A percentile compares a stretch with the other conserved stretches of the same genome.
Conservation (phyloP, 2,113 vertebrate species). For the Stictonetta naevosa region DNA sequence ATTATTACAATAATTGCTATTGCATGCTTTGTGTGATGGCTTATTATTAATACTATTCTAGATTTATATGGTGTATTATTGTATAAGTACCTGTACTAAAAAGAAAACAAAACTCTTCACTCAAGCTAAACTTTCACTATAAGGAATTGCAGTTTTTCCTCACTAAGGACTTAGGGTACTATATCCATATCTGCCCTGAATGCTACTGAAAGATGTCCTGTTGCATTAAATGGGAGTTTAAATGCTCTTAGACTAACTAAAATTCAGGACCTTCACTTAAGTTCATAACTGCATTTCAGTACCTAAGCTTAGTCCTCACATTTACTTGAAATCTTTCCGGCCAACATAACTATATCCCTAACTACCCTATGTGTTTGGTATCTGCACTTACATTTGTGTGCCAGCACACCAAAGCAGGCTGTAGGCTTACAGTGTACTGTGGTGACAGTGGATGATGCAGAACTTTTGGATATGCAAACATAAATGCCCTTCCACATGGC, state of each 20-base stretch:
- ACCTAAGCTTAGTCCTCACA: not conserved
- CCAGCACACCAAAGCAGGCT: not conserved
- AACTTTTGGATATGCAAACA: not conserved
- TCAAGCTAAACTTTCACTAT: not conserved
- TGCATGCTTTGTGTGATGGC: not conserved
- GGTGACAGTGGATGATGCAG: not conserved
- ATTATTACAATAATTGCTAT: not conserved
- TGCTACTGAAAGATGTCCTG: not conserved
- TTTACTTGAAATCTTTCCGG: not conserved
- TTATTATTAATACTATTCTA: not conserved
- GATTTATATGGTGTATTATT: not conserved
- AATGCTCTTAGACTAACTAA: not conserved
- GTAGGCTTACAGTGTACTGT: not conserved
- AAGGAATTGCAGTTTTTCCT: not conserved
- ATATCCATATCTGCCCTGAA: not conserved
- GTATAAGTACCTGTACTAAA: not conserved
- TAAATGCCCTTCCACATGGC: not conserved
- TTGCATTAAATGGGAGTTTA: not conserved
- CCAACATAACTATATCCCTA: not conserved
- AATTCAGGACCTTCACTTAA: not conserved
- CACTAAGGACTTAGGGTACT: not conserved
- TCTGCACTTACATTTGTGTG: not conserved
- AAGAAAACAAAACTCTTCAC: not conserved
- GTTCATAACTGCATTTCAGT: not conserved
- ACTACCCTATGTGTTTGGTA: not conserved